Base-by-base conservation (phyloP, 2,113 vertebrate species). In the Petrocephalus microphthalmus region DNA sequence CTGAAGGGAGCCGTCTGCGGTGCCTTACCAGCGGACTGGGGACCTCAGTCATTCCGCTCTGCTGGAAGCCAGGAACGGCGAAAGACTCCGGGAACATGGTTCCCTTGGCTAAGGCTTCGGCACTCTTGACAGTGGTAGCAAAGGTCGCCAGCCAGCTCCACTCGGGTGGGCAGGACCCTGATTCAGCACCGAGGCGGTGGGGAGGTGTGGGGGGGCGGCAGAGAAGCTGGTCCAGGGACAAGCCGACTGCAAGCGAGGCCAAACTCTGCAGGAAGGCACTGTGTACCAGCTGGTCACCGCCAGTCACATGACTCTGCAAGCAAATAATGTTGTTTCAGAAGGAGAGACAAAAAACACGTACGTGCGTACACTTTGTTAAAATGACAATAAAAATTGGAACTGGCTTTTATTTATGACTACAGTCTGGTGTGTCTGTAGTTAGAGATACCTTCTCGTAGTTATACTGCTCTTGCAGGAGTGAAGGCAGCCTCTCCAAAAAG, bases 241-340 rank as follows among this genome's bases (percentile, higher is more conserved):
- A 89, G 2, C 95, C 95, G 1, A 96, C 92, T 1, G 95, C 90
- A 82, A 96, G 88, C 3, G 95, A 94, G 89, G 95, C 91, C 90
- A 96, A 90, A 84, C 95, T 96, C 93, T 96, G 96, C 87, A 96
- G 92, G 92, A 96, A 96, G 92, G 92, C 91, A 90, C 96, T 96
- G 93, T 96, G 95, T 87, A 96, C 93, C 20, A 96, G 93, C 92
- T 96, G 96, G 89, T 96, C 95, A 1, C 95, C 95, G 0, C 94
- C 92, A 84, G 92, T 92, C 56, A 96, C 94, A 1, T 96, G 95
- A 84, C 90, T 93, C 96, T 96, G 92, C n/a, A 87, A 20, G 8
- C 56, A 56, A 51, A 86, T 22, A 85, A 71, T 13, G 51, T 17
- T 87, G 83, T 29, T 29, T 60, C 6, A 15, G 3, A 85, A 2